Conservation (phyloP, 2,113 vertebrate genomes). For the Meriones unguiculatus region DNA sequence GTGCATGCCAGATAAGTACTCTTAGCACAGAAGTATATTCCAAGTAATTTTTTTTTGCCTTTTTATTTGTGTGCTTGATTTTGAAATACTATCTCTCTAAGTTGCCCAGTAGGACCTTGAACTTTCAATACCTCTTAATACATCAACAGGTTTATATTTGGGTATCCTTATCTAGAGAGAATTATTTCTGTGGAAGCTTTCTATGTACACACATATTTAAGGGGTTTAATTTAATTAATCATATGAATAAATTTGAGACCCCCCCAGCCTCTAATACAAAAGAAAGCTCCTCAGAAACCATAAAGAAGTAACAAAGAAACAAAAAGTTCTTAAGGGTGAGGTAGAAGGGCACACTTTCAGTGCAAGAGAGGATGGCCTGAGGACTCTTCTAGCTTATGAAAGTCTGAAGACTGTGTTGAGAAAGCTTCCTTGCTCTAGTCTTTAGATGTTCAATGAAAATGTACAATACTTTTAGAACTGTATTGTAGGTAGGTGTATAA, state of each 20-base stretch:
- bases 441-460: neutral
- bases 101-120: too few species aligned
- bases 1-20: too few species aligned
- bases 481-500: too few species aligned
- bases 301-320: neutral
- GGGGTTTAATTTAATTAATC: neutral
- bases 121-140: neutral
- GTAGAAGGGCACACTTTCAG: neutral
- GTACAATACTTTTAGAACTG: neutral
- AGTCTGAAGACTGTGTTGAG: neutral
- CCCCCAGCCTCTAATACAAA: neutral
- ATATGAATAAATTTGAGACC: neutral
- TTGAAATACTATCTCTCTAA: neutral
- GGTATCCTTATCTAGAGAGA: neutral
- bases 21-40: neutral
- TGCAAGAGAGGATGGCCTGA: rapidly evolving
- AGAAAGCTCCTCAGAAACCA: neutral
- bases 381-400: neutral
- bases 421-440: neutral
- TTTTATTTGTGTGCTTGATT: neutral
- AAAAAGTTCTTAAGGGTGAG: neutral
- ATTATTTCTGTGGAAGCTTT: neutral
- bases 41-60: neutral
- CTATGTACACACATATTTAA: neutral
- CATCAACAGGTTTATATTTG: neutral